Evolutionary conservation across 2,113 vertebrate species (phyloP), one percentile per base, ranked within the genome.

Genomic region (Pollimyrus isidori): DNA sequence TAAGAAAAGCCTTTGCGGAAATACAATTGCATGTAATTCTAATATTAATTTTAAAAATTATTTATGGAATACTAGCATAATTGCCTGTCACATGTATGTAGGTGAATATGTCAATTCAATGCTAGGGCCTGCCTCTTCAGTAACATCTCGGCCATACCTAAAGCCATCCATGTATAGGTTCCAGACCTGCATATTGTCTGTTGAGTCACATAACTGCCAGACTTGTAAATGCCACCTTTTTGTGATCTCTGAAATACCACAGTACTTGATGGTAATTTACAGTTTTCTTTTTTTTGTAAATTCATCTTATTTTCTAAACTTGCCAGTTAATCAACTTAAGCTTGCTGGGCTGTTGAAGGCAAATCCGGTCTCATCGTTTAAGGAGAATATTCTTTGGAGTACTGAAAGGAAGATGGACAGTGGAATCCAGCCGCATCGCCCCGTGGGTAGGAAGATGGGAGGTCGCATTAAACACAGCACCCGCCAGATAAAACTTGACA

Each of bases 401-500:
- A 4, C 2, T 30, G 49, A 15, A 45, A 73, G 21, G n/a, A 69
- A 69, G 58, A 42, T 80, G 73, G 73, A 19, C 73, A 42, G 73
- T 39, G 15, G 30, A 19, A 42, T 4, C 73, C 13, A 80, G 73
- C 73, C 6, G 1, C 73, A 3, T 80, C 3, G 21, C 23, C 46
- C 82, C 6, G 17, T n/a, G 73, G 73, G 30, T 42, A 80, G 35
- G 73, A 42, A 80, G 82, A 85, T 19, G 21, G 82, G 42, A 46
- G 82, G 46, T 23, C 42, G 19, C 82, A 85, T 85, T 49, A 49
- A 49, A 85, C 39, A 21, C 21, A 45, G 42, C 23, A 21, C 6
- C 39, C 21, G 21, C 76, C 56, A 30, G 86, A 90, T 88, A 91
- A 89, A 48, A 13, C 50, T 82, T 83, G 48, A 69, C 50, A 56